A percentile compares a stretch with the other conserved stretches of the same genome.
Evolutionary conservation across 2,797 vertebrate species (phyloP).

Genomic region (Melanogrammus aeglefinus): DNA sequence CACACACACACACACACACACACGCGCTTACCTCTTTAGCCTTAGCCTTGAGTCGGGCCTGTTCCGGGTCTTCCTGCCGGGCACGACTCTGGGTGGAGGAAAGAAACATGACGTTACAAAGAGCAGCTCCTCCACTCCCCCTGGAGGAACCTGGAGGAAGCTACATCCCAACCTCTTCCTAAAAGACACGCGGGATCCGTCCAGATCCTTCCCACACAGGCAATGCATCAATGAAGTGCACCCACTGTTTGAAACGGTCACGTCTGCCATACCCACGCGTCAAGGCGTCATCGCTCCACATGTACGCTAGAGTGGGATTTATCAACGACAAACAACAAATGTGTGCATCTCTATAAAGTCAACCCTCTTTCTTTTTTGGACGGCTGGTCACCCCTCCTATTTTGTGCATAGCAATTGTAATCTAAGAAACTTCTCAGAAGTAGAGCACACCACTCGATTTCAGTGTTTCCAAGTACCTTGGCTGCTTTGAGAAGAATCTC

Average conservation of each 20-base stretch:
- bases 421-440: neutral
- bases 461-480: constrained; percentile 61
- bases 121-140: neutral
- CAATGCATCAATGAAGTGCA: neutral
- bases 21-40: constrained; percentile 84
- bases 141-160: neutral
- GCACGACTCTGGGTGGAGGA: constrained; percentile 72
- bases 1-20: no score
- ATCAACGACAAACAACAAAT: no score
- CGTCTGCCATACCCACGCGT: neutral
- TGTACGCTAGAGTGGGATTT: no score
- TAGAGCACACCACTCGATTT: neutral
- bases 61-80: constrained; percentile 84
- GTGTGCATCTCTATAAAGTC: neutral
- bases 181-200: neutral
- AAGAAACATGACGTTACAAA: neutral
- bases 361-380: no score
- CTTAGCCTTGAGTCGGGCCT: constrained; percentile 83
- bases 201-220: neutral
- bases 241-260: no score
- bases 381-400: neutral
- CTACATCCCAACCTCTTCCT: neutral
- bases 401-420: neutral
- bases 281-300: no score
- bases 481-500: constrained; percentile 82